These are phyloP conservation scores for Helleia helle DNA, from an alignment of 2,888 invertebrate species.

Conservation along the genomic window DNA sequence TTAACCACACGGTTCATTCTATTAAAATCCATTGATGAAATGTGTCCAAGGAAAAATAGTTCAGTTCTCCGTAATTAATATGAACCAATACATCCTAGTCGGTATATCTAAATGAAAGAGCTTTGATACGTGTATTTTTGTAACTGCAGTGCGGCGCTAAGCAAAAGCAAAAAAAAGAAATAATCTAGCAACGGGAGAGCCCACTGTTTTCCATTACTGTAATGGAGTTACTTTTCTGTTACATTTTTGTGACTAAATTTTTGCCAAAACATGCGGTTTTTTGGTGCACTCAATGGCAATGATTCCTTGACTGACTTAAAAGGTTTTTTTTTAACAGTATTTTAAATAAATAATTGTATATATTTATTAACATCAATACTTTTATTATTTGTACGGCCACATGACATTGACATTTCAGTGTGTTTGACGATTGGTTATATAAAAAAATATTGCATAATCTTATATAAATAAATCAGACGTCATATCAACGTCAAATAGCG, in stretches of 20 bases:
- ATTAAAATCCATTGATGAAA: too few relatives aligned
- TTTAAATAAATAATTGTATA: too few relatives aligned
- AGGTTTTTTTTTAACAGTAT: background rate
- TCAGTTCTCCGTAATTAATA: constrained; percentile 44
- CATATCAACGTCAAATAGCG: too few relatives aligned
- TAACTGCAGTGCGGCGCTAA: constrained; percentile 54
- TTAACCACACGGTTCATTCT: too few relatives aligned
- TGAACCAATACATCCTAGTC: constrained; percentile 45
- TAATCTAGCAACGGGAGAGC: constrained; percentile 37
- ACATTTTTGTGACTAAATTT: constrained; percentile 40
- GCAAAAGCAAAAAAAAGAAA: constrained; percentile 19
- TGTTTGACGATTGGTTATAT: too few relatives aligned
- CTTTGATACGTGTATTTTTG: constrained; percentile 62
- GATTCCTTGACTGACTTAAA: background rate
- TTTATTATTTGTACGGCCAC: too few relatives aligned
- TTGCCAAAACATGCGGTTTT: constrained; percentile 15
- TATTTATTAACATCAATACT: too few relatives aligned
- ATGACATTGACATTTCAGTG: too few relatives aligned
- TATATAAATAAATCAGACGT: too few relatives aligned
- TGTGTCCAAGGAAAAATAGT: too few relatives aligned
- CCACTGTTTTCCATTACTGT: constrained; percentile 64
- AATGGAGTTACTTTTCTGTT: constrained; percentile 43
- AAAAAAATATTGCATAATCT: too few relatives aligned
- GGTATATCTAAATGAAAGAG: constrained; percentile 56
- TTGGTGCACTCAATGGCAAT: constrained; percentile 12